These are phyloP conservation scores for Ormyrus rosae DNA, from an alignment of 2,888 invertebrate genomes.

Conservation along the genomic window DNA sequence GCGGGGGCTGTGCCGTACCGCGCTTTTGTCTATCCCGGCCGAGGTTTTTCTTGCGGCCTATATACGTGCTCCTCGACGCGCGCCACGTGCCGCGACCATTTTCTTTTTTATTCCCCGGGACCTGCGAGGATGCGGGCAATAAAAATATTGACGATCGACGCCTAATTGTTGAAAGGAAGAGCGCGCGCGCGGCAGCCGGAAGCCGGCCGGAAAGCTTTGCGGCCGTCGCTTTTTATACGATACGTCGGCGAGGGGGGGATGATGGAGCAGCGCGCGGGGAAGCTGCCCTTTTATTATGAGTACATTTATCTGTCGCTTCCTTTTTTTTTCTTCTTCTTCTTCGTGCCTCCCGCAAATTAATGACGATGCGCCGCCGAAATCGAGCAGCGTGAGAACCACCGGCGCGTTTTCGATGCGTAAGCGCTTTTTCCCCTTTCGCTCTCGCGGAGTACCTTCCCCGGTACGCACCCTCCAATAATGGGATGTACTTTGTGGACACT, in stretches of 20 bases:
- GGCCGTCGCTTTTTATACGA: background rate
- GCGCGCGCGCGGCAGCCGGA: conserved; percentile 64
- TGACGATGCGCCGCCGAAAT: no score
- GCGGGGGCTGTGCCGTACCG: no score
- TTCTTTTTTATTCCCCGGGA: background rate
- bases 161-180: conserved; percentile 70
- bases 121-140: conserved; percentile 58
- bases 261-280: background rate
- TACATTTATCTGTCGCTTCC: no score
- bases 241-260: background rate
- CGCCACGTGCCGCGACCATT: background rate
- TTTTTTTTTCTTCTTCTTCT: no score
- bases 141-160: conserved; percentile 68
- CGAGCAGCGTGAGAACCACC: no score
- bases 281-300: no score
- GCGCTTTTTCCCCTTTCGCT: no score
- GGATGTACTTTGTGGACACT: no score
- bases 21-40: background rate
- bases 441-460: no score
- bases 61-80: background rate
- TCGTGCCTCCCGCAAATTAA: no score
- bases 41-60: background rate
- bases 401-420: no score
- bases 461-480: no score
- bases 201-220: conserved; percentile 39